A percentile compares a stretch with the other conserved stretches of the same genome.
These are phyloP conservation scores for Tribolium madens DNA, from an alignment of 1,140 invertebrate species.

Conservation along the genomic window DNA sequence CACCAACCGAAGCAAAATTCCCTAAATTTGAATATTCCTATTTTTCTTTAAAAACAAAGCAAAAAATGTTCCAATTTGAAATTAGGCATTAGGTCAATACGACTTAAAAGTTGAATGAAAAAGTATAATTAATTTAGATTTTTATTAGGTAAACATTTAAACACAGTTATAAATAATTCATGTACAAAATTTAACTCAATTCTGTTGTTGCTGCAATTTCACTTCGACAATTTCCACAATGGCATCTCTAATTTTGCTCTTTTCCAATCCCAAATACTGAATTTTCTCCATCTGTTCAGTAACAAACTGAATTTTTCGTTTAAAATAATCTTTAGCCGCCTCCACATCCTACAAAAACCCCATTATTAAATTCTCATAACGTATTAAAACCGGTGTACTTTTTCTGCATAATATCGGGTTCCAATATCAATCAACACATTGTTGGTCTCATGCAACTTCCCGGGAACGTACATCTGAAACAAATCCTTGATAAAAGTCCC, in stretches of 20 bases:
- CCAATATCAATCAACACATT: conserved; percentile 94
- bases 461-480: conserved; percentile 90
- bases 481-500: neutral
- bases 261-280: conserved; percentile 86
- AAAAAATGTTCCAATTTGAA: too few species aligned
- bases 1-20: too few species aligned
- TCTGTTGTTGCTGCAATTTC: conserved; percentile 69
- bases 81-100: too few species aligned
- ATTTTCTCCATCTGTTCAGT: conserved; percentile 96
- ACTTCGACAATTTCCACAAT: conserved; percentile 78
- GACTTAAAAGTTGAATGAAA: too few species aligned
- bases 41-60: too few species aligned
- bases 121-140: neutral
- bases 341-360: conserved; percentile 75
- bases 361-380: neutral
- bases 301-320: conserved; percentile 90
- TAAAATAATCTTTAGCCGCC: conserved; percentile 91
- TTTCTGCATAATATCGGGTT: conserved; percentile 95
- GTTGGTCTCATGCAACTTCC: conserved; percentile 82
- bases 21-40: too few species aligned
- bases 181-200: conserved; percentile 6
- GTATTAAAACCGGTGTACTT: conserved; percentile 69
- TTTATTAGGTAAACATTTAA: neutral
- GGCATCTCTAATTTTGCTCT: conserved; percentile 86
- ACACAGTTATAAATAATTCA: conserved; percentile 16